Evolutionary conservation across 2,888 invertebrate genomes (phyloP).

Genomic region (Lycia hirtaria): DNA sequence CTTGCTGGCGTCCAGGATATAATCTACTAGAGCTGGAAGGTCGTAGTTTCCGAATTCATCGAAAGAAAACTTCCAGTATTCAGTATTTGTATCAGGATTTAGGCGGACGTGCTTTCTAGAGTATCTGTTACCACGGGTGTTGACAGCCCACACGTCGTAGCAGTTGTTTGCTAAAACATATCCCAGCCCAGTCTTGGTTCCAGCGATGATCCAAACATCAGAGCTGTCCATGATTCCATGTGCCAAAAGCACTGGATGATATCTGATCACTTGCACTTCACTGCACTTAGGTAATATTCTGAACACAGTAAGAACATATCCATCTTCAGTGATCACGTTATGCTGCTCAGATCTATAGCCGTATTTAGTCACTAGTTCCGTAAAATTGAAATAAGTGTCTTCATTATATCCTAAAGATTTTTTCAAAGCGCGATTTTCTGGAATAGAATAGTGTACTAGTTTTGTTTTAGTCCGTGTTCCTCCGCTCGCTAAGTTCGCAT

Average conservation of each 20-base stretch:
- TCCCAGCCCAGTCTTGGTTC: slow-evolving; percentile 56
- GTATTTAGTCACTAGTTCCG: slow-evolving; percentile 63
- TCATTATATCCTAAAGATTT: slow-evolving; percentile 64
- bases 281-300: slow-evolving; percentile 60
- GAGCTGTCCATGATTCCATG: slow-evolving; percentile 66
- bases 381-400: slow-evolving; percentile 70
- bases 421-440: slow-evolving; percentile 61
- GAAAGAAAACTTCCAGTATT: slow-evolving; percentile 86
- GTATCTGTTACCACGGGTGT: slow-evolving; percentile 87
- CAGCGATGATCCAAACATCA: slow-evolving; percentile 65
- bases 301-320: slow-evolving; percentile 65
- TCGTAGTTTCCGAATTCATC: slow-evolving; percentile 90
- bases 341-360: slow-evolving; percentile 60
- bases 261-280: slow-evolving; percentile 32
- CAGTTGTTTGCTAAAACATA: slow-evolving; percentile 78
- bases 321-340: slow-evolving; percentile 63
- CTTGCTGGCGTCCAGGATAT: slow-evolving; percentile 70
- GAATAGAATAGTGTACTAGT: slow-evolving; percentile 58
- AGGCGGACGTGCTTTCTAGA: slow-evolving; percentile 81
- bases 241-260: slow-evolving; percentile 60
- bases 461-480: slow-evolving; percentile 35
- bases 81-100: slow-evolving; percentile 64
- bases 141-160: slow-evolving; percentile 78
- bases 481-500: slow-evolving; percentile 39
- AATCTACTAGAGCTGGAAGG: slow-evolving; percentile 86